Evolutionary conservation across 1,140 invertebrate species (phyloP).

Genomic region (Drosophila simulans): DNA sequence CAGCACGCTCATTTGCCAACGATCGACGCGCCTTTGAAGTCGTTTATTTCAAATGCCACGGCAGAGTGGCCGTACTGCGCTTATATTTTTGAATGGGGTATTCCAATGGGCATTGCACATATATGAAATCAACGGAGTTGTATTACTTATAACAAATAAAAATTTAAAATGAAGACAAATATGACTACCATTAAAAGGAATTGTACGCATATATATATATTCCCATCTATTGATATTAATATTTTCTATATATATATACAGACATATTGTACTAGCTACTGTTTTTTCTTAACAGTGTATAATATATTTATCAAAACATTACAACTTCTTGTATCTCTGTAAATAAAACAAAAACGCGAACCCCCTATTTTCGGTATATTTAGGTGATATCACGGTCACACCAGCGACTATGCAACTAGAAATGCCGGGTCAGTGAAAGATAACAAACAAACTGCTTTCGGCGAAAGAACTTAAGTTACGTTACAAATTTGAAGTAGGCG

Average conservation of each 20-base stretch:
- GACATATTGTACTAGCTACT: background rate
- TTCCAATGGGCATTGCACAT: background rate
- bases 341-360: no score
- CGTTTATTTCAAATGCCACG: slow-evolving; percentile 35
- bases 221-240: no score
- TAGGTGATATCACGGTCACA: background rate
- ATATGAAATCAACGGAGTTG: no score
- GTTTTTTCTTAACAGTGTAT: no score
- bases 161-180: background rate
- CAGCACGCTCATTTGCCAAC: background rate
- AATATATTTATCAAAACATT: no score
- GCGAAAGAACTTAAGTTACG: slow-evolving; percentile 15
- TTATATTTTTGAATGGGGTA: background rate
- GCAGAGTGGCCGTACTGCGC: slow-evolving; percentile 2
- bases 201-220: no score
- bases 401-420: slow-evolving; percentile 22
- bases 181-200: background rate
- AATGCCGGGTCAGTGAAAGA: slow-evolving; percentile 65
- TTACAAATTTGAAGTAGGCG: slow-evolving; percentile 36
- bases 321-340: no score
- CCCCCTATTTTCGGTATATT: no score
- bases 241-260: background rate
- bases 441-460: slow-evolving; percentile 53
- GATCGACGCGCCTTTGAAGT: slow-evolving; percentile 24
- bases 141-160: background rate